phyloP scores from a whole-genome alignment of 2,888 invertebrate genomes.

The Sarcophaga variegata region DNA sequence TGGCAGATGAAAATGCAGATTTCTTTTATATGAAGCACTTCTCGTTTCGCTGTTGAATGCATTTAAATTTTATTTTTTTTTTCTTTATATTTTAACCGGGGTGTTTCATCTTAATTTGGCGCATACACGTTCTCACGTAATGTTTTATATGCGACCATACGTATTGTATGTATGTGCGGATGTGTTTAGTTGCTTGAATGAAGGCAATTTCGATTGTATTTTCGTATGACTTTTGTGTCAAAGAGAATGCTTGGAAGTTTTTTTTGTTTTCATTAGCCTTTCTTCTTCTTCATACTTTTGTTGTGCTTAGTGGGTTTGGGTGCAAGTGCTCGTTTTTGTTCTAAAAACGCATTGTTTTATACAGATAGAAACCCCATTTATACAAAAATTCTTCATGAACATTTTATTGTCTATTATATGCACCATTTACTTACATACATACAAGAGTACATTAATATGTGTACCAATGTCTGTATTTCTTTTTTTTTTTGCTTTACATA shows the following conservation, averaged over 20 bases:
- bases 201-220: conserved; percentile 30
- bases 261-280: conserved; percentile 23
- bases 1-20: conserved; percentile 27
- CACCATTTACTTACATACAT: too few relatives aligned
- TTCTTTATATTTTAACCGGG: neutral
- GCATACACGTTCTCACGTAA: neutral
- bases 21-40: conserved; percentile 3
- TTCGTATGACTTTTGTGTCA: conserved; percentile 29
- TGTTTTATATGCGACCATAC: neutral
- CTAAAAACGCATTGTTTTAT: too few relatives aligned
- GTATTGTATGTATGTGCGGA: neutral
- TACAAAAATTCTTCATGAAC: too few relatives aligned
- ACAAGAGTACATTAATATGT: too few relatives aligned
- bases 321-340: too few relatives aligned
- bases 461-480: too few relatives aligned
- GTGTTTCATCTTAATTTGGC: conserved; percentile 28
- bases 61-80: conserved; percentile 13
- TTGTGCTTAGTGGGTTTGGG: too few relatives aligned
- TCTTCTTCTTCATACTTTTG: too few relatives aligned
- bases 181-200: neutral
- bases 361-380: too few relatives aligned
- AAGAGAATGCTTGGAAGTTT: conserved; percentile 38
- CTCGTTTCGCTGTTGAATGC: neutral
- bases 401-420: too few relatives aligned
- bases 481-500: too few relatives aligned